A percentile compares a stretch with the other conserved stretches of the same genome.
These are phyloP conservation scores for Elysia crispata DNA, from an alignment of 2,888 invertebrate genomes.

Conservation along the genomic window DNA sequence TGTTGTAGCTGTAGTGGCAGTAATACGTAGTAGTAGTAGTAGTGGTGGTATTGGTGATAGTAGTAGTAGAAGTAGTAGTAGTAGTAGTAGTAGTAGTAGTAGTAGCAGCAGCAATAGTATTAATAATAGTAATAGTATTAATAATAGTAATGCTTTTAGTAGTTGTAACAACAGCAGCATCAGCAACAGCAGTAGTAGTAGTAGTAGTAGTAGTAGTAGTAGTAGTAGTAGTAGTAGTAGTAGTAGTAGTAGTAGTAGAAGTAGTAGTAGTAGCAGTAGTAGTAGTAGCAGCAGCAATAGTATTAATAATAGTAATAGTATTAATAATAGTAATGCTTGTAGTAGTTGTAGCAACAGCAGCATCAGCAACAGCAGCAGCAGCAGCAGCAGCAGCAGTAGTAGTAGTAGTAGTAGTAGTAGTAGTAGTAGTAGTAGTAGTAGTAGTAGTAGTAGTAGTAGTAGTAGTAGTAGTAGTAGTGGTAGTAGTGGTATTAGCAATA, in stretches of 20 bases:
- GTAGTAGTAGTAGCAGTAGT: conserved; percentile 34
- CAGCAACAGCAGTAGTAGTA: neutral
- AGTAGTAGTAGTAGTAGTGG: conserved; percentile 10
- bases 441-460: neutral
- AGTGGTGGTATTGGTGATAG: neutral
- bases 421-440: conserved; percentile 1
- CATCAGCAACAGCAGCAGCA: too few species aligned
- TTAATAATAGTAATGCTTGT: too few species aligned
- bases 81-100: neutral
- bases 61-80: neutral
- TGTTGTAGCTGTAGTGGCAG: too few species aligned
- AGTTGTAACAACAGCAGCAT: neutral
- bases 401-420: conserved; percentile 22
- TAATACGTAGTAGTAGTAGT: too few species aligned
- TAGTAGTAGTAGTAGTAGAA: conserved; percentile 31
- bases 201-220: conserved; percentile 39
- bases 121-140: conserved; percentile 2
- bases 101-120: neutral
- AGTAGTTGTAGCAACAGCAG: too few species aligned
- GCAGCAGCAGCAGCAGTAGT: neutral
- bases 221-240: conserved; percentile 32
- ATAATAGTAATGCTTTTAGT: neutral
- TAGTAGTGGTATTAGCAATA: too few species aligned
- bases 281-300: too few species aligned
- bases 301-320: too few species aligned